Evolutionary conservation across 2,888 invertebrate genomes (phyloP).

Genomic region (Pammene fasciana): DNA sequence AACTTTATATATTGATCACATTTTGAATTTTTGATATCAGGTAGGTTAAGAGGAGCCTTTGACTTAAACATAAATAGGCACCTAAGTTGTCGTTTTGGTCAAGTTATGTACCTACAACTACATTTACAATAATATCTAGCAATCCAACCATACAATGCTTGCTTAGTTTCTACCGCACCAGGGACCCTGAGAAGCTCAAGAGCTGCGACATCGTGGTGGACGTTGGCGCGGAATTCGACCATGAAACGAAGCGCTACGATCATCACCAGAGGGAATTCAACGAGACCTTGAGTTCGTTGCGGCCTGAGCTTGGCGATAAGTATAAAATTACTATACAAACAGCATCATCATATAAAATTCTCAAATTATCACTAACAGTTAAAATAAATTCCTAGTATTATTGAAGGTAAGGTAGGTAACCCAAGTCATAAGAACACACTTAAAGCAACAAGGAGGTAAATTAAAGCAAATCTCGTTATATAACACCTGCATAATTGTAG

Average conservation of each 20-base stretch:
- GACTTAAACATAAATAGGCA: too few relatives aligned
- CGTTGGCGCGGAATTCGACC: slow-evolving; percentile 94
- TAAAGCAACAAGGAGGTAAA: neutral
- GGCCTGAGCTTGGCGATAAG: slow-evolving; percentile 83
- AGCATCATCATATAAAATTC: neutral
- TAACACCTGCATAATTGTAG: slow-evolving; percentile 49
- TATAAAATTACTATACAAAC: slow-evolving; percentile 68
- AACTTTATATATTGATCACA: too few relatives aligned
- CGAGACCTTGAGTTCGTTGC: slow-evolving; percentile 86
- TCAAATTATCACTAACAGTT: neutral
- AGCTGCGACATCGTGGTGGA: slow-evolving; percentile 97
- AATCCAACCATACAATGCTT: too few relatives aligned
- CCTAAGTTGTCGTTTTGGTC: too few relatives aligned
- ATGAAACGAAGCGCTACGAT: slow-evolving; percentile 90
- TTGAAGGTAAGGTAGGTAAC: neutral
- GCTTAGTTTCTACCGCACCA: slow-evolving; percentile 72
- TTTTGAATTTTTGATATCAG: too few relatives aligned
- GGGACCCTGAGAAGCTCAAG: slow-evolving; percentile 85
- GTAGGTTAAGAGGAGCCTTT: too few relatives aligned
- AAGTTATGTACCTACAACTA: too few relatives aligned
- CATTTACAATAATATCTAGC: too few relatives aligned
- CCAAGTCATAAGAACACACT: neutral
- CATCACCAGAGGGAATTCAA: slow-evolving; percentile 95
- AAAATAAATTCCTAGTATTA: neutral
- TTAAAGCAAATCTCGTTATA: slow-evolving; percentile 30